Evolutionary conservation across 1,140 invertebrate genomes (phyloP), one percentile per base, ranked within the genome.

Genomic region (Vanessa atalanta): DNA sequence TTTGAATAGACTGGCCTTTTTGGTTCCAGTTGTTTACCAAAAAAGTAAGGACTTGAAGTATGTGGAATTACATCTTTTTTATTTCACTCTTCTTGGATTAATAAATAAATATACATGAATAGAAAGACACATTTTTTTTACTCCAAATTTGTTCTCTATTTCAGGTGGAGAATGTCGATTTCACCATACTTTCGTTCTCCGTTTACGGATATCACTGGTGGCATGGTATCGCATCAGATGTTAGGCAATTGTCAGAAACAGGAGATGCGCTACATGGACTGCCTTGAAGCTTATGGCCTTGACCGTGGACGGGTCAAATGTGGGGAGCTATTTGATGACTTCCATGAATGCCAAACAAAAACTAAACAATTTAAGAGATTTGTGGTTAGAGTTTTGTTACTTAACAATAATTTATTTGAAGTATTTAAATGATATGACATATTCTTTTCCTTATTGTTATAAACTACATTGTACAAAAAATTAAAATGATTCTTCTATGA

Each of bases 261-360:
- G 73, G 96, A 97, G 87, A 89, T 95, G 84, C 91, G 94, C 16
- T 93, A 94, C 67, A 94, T 96, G 84, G 95, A 97, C 70, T 97
- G 96, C 83, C 77, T 96, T 11, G 96, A 97, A 84, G 96, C 96
- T 2, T 97, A 97, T 80, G 96, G 96, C 7, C 74, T 94, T 13
- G 93, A 94, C 14, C 89, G 91, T 48, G 95, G 94, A 0, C 77
- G 91, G 61, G 76, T 83, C 13, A 94, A 95, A 77, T 97, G 96
- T 81, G 66, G 88, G 8, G 81, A 93, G 66, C 87, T 95, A 5
- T 93, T 96, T 20, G 91, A 93, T 0, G 96, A 97, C 85, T 95
- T 95, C 69, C 85, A 93, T 73, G 96, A 97, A 88, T 97, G 96
- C 79, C 80, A 94, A 8, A 89, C 86, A 2, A 87, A 88, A 72